Evolutionary conservation across 2,113 vertebrate genomes (phyloP).

Genomic region (Nicator chloris): DNA sequence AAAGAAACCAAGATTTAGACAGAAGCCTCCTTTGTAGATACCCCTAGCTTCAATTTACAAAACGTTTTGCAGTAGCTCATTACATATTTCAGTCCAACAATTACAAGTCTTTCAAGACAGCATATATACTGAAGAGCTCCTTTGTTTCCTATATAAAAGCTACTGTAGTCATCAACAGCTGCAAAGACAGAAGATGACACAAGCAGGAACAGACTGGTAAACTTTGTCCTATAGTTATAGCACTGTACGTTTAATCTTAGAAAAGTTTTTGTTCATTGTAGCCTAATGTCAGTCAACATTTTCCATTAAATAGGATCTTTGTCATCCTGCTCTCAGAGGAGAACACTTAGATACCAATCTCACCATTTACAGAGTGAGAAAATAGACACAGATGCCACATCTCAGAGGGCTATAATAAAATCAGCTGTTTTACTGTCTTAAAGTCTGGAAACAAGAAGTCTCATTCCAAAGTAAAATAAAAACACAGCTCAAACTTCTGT

Average conservation of each 20-base stretch:
- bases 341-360: not conserved
- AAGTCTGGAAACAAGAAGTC: slow-evolving; percentile 22
- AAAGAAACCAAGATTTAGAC: not conserved
- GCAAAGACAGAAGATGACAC: slow-evolving; percentile 78
- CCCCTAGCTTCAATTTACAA: slow-evolving; percentile 21
- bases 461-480: not conserved
- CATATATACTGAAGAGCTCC: slow-evolving; percentile 60
- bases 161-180: slow-evolving; percentile 83
- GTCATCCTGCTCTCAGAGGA: not conserved
- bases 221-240: slow-evolving; percentile 54
- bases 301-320: slow-evolving; percentile 48
- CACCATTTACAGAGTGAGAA: slow-evolving; percentile 43
- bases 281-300: slow-evolving; percentile 22
- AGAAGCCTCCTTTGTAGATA: not conserved
- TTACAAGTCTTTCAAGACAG: slow-evolving; percentile 58
- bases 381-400: slow-evolving; percentile 22
- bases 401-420: slow-evolving; percentile 24
- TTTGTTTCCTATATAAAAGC: slow-evolving; percentile 75
- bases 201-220: slow-evolving; percentile 73
- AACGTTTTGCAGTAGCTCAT: slow-evolving; percentile 36
- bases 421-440: not conserved
- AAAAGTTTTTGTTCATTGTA: slow-evolving; percentile 65
- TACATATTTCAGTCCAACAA: slow-evolving; percentile 65
- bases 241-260: slow-evolving; percentile 60
- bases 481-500: not conserved